phyloP scores from a whole-genome alignment of 2,797 vertebrate species.

The Chrysocyon brachyurus region DNA sequence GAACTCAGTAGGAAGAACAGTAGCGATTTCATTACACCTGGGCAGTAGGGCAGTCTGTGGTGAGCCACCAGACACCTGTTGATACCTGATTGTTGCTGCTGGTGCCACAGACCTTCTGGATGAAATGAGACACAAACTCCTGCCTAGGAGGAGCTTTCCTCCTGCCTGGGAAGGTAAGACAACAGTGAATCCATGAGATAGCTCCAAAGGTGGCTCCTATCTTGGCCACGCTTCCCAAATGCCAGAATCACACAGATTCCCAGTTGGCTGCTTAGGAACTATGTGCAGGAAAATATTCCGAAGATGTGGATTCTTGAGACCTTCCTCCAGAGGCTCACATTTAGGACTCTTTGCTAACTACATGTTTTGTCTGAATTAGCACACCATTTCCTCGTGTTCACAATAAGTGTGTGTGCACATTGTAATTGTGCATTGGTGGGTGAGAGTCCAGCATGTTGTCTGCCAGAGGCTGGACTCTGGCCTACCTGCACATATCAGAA shows the following conservation, averaged over 20 bases:
- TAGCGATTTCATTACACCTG: fast-evolving
- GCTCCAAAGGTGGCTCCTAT: not conserved
- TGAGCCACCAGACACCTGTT: too few species aligned
- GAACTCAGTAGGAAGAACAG: too few species aligned
- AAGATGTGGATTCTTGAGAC: not conserved
- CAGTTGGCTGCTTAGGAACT: not conserved
- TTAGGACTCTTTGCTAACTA: not conserved
- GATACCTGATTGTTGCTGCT: not conserved
- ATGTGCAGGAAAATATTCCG: not conserved
- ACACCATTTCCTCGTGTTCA: fast-evolving
- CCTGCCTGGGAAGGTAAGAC: not conserved
- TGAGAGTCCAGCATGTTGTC: too few species aligned
- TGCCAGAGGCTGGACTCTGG: not conserved
- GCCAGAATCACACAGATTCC: not conserved
- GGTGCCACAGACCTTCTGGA: not conserved
- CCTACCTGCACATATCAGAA: fast-evolving
- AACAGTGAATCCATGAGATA: not conserved
- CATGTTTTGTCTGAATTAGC: too few species aligned
- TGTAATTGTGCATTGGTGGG: too few species aligned
- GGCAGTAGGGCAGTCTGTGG: not conserved
- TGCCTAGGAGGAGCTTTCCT: not conserved
- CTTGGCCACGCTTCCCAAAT: not conserved
- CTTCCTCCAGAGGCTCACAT: not conserved
- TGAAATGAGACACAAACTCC: not conserved
- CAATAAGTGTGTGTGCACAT: fast-evolving